These are phyloP conservation scores for Macrobrachium nipponense DNA, from an alignment of 1,140 invertebrate species.

Conservation along the genomic window DNA sequence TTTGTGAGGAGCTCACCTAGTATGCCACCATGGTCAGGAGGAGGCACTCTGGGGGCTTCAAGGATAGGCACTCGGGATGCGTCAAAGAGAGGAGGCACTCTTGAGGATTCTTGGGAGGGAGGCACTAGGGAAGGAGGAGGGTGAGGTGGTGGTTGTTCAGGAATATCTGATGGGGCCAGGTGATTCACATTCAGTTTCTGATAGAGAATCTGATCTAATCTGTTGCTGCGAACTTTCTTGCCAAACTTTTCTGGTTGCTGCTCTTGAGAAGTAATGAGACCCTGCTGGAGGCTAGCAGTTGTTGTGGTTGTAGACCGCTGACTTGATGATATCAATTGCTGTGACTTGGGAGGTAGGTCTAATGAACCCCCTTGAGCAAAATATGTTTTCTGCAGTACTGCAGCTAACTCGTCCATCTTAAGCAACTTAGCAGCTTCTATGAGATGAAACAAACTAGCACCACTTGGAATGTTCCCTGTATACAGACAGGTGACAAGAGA, in stretches of 20 bases:
- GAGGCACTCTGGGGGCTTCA: conserved; percentile 24
- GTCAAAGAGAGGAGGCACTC: conserved; percentile 22
- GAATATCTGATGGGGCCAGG: conserved; percentile 42
- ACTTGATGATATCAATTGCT: not conserved
- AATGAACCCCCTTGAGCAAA: conserved; percentile 49
- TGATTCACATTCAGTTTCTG: conserved; percentile 54
- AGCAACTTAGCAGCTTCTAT: conserved; percentile 38
- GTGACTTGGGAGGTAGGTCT: not conserved
- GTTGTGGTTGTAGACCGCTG: not conserved
- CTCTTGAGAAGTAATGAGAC: not conserved
- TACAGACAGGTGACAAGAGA: conserved; percentile 49
- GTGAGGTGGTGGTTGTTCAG: conserved; percentile 31
- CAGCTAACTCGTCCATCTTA: conserved; percentile 45
- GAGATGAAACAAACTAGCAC: conserved; percentile 35
- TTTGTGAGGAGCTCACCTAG: conserved; percentile 49
- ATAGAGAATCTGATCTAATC: conserved; percentile 50
- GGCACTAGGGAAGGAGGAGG: conserved; percentile 24
- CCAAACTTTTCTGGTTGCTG: conserved; percentile 16
- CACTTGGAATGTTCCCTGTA: conserved; percentile 48
- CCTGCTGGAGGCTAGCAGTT: not conserved
- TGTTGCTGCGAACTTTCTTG: conserved; percentile 41
- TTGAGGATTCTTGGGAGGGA: conserved; percentile 14
- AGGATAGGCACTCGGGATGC: conserved; percentile 32
- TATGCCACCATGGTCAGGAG: conserved; percentile 38
- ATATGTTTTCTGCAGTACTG: conserved; percentile 46